Percentiles rank a stretch among this genome's conserved stretches.
phyloP scores from a whole-genome alignment of 2,888 invertebrate species.

The Epistrophe eligans region DNA sequence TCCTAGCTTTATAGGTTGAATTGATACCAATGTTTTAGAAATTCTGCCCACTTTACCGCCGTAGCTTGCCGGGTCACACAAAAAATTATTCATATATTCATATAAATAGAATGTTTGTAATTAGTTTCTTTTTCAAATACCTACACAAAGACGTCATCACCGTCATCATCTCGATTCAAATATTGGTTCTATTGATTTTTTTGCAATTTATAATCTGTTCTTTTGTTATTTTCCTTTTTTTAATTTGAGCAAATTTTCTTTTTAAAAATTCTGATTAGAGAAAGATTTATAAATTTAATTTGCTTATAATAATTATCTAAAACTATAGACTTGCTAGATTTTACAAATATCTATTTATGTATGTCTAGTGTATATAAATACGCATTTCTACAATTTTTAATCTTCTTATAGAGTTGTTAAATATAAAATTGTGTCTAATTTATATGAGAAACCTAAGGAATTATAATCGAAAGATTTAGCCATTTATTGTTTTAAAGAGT shows the following conservation, averaged over 20 bases:
- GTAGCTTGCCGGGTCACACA: too few relatives aligned
- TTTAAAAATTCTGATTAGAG: constrained; percentile 7
- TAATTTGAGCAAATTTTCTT: constrained; percentile 2
- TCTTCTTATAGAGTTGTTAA: neutral
- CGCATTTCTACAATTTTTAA: neutral
- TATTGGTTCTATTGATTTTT: neutral
- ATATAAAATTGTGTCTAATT: constrained; percentile 39
- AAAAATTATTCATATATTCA: too few relatives aligned
- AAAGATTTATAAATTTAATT: neutral
- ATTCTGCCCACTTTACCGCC: too few relatives aligned
- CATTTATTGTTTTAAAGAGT: constrained; percentile 24
- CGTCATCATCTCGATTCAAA: neutral
- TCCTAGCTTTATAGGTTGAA: too few relatives aligned
- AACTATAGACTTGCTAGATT: constrained; percentile 1
- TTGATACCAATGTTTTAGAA: too few relatives aligned
- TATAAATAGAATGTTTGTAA: too few relatives aligned
- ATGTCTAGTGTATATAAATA: neutral
- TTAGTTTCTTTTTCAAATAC: too few relatives aligned
- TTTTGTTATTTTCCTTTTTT: neutral
- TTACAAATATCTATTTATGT: constrained; percentile 7
- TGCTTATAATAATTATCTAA: neutral
- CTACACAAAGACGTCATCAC: neutral
- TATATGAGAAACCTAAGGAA: constrained; percentile 45
- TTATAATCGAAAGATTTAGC: constrained; percentile 37
- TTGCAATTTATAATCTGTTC: neutral